Evolutionary conservation across 2,113 vertebrate genomes (phyloP).

Genomic region (Telmatochromis brichardi): DNA sequence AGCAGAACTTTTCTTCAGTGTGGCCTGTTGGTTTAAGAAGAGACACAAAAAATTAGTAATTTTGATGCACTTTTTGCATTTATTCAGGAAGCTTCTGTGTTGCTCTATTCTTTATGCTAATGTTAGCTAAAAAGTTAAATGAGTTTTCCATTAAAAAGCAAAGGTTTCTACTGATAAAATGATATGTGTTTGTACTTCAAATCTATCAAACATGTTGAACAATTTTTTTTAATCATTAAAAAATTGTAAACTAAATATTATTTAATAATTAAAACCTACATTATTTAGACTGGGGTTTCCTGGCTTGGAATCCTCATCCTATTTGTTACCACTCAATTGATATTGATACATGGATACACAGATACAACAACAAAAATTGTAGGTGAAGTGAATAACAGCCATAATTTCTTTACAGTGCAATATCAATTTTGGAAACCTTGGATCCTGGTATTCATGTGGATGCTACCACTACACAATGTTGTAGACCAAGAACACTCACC

Average conservation of each 20-base stretch:
- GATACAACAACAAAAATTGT: not conserved
- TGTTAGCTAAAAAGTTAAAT: not conserved
- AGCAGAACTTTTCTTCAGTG: not conserved
- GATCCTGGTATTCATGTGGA: not conserved
- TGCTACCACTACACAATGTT: not conserved
- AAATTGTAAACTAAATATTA: not conserved
- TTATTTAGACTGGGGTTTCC: not conserved
- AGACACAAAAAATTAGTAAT: not conserved
- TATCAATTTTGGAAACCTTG: not conserved
- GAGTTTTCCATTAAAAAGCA: not conserved
- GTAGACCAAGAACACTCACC: not conserved
- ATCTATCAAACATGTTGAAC: accelerated
- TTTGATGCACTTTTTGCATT: not conserved
- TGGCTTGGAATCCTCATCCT: not conserved
- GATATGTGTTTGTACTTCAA: not conserved
- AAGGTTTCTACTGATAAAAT: accelerated
- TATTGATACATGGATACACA: not conserved
- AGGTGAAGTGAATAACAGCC: not conserved
- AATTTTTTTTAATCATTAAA: accelerated
- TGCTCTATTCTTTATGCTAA: not conserved
- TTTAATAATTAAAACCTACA: not conserved
- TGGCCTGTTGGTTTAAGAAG: not conserved
- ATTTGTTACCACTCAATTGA: not conserved
- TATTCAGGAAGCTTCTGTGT: not conserved
- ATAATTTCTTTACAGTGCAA: not conserved